phyloP scores from a whole-genome alignment of 2,888 invertebrate genomes.

The Sarcophaga variegata region DNA sequence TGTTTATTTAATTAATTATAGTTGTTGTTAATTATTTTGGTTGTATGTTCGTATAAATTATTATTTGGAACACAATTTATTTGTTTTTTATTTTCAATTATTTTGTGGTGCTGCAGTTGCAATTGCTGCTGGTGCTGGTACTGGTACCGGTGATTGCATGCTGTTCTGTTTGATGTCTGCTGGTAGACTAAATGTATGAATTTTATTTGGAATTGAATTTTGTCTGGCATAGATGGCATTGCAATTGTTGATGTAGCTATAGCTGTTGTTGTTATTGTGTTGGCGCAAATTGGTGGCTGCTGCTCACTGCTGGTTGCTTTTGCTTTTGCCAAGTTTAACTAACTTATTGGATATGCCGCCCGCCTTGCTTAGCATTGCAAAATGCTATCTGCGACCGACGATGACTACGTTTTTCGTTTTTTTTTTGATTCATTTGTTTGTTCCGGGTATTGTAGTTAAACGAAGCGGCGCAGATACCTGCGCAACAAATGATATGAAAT shows the following conservation, averaged over 20 bases:
- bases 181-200: slow-evolving; percentile 61
- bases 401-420: slow-evolving; percentile 1
- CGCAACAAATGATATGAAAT: slow-evolving; percentile 62
- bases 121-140: slow-evolving; percentile 3
- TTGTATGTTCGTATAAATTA: neutral
- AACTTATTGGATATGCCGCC: slow-evolving; percentile 43
- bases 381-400: slow-evolving; percentile 19
- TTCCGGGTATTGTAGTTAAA: slow-evolving; percentile 65
- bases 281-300: slow-evolving; percentile 40
- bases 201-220: slow-evolving; percentile 36
- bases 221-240: too few species aligned
- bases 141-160: slow-evolving; percentile 30
- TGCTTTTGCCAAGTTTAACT: slow-evolving; percentile 4
- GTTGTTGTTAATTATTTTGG: neutral
- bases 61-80: neutral
- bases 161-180: slow-evolving; percentile 53
- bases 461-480: slow-evolving; percentile 68
- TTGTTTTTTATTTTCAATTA: neutral
- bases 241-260: too few species aligned
- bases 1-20: neutral
- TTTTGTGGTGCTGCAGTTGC: neutral
- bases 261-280: neutral
- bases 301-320: slow-evolving; percentile 11
- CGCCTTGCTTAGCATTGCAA: slow-evolving; percentile 1
- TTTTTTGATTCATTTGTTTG: neutral